Base-by-base conservation (phyloP, 1,140 invertebrate species). In the Calosoma granatense region DNA sequence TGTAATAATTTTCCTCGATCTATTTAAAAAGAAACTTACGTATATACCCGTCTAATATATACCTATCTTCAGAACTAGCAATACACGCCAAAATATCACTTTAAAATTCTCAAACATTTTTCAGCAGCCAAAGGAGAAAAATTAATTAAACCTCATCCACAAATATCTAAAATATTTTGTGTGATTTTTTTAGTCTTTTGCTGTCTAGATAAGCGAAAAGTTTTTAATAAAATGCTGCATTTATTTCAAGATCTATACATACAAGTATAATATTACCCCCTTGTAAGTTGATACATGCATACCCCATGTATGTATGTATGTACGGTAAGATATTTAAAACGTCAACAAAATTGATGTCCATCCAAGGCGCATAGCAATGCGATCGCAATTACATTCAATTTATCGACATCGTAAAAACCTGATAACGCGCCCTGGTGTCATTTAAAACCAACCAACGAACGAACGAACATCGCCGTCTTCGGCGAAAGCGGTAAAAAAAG, bases 331-430 rank as follows among this genome's bases (percentile, higher is more conserved):
- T 47, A 47, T 47, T 47, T 47, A 47, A 47, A 47, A 47, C 41
- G 41, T 47, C 41, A 47, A 47, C 41, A 47, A 47, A 47, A 47
- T 47, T 47, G 41, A 47, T 47, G 41, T 17, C 41, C 6, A 12
- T 47, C 9, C 17, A 47, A 47, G 41, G 41, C 41, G 41, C 41
- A 47, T 47, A 47, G 9, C 41, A 17, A 47, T 47, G 41, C 9
- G 41, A 36, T 47, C 41, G 41, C 41, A 47, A 47, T 47, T 47
- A 47, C 41, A 12, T 47, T 47, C 41, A 47, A 47, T 47, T 47
- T 47, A 47, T 47, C 41, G 17, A 9, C 41, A 17, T 17, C 41
- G 17, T 47, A 47, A 47, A 47, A 47, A 17, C 9, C 41, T 17
- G 41, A 47, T 47, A 47, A 47, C 41, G 41, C 17, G 9, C 41